Evolutionary conservation across 2,113 vertebrate genomes (phyloP).

Genomic region (Campylorhamphus procurvoides): DNA sequence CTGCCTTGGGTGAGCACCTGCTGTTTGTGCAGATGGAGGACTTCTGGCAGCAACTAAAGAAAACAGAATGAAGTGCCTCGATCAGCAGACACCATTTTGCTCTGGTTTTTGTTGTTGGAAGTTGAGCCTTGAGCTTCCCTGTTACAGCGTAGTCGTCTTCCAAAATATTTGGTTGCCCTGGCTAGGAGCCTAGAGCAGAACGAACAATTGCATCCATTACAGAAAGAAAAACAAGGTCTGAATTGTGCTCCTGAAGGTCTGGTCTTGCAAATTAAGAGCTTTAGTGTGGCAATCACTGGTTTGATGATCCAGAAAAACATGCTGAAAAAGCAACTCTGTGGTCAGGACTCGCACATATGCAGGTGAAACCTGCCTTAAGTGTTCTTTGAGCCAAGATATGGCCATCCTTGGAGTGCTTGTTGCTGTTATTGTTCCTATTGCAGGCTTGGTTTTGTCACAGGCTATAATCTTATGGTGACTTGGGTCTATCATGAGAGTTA

Average conservation of each 20-base stretch:
- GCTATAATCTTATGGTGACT: neutral
- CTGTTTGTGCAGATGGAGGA: neutral
- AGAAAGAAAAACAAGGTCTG: neutral
- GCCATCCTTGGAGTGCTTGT: neutral
- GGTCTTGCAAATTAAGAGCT: neutral
- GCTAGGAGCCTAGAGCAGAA: neutral
- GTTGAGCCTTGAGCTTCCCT: neutral
- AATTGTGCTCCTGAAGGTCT: neutral
- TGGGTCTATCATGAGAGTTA: neutral
- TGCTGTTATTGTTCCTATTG: neutral
- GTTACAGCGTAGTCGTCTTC: neutral
- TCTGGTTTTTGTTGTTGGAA: neutral
- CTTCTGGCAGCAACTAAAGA: neutral
- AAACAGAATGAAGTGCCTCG: neutral
- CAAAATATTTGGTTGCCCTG: neutral
- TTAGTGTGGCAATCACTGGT: conserved; percentile 33
- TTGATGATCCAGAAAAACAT: conserved; percentile 15
- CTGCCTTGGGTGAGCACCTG: neutral
- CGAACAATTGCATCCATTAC: neutral
- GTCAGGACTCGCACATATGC: neutral
- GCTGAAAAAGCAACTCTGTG: neutral
- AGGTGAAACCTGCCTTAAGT: conserved; percentile 34
- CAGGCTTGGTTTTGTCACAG: neutral
- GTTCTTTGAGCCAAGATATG: neutral
- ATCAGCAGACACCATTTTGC: neutral